A percentile compares a stretch with the other conserved stretches of the same genome.
These are phyloP conservation scores for Monopis laevigella DNA, from an alignment of 2,888 invertebrate species.

Conservation along the genomic window DNA sequence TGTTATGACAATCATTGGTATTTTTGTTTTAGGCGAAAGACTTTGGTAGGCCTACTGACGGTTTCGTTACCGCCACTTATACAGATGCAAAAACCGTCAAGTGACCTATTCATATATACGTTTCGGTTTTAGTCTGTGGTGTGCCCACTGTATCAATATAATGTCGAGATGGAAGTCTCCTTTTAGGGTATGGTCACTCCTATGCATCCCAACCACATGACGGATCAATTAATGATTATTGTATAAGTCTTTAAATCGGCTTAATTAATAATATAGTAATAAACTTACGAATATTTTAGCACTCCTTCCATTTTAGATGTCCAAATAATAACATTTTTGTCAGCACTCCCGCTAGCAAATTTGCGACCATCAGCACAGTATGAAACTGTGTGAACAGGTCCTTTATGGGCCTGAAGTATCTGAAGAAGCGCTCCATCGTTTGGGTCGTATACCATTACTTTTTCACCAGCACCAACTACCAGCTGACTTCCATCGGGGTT, in stretches of 20 bases:
- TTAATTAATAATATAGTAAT: neutral
- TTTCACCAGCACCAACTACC: conserved; percentile 92
- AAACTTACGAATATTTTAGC: conserved; percentile 90
- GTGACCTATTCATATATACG: too few species aligned
- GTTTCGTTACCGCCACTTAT: neutral
- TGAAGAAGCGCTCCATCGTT: conserved; percentile 90
- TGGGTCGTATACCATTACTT: conserved; percentile 95
- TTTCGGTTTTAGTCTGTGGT: too few species aligned
- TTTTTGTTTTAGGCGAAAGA: neutral
- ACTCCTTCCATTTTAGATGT: conserved; percentile 94
- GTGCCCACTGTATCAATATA: too few species aligned
- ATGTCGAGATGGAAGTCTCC: too few species aligned
- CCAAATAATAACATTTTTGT: conserved; percentile 98
- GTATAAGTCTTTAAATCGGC: neutral
- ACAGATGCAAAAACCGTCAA: too few species aligned
- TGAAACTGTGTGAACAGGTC: conserved; percentile 89
- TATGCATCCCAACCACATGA: too few species aligned
- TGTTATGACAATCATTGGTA: neutral
- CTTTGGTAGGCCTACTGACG: neutral
- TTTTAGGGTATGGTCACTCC: too few species aligned
- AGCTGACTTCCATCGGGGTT: conserved; percentile 95
- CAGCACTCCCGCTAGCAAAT: conserved; percentile 97
- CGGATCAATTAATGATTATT: neutral
- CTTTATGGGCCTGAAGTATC: conserved; percentile 95
- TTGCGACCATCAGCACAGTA: conserved; percentile 95